Conservation (phyloP, 2,888 invertebrate genomes). For the Sepioteuthis lessoniana region DNA sequence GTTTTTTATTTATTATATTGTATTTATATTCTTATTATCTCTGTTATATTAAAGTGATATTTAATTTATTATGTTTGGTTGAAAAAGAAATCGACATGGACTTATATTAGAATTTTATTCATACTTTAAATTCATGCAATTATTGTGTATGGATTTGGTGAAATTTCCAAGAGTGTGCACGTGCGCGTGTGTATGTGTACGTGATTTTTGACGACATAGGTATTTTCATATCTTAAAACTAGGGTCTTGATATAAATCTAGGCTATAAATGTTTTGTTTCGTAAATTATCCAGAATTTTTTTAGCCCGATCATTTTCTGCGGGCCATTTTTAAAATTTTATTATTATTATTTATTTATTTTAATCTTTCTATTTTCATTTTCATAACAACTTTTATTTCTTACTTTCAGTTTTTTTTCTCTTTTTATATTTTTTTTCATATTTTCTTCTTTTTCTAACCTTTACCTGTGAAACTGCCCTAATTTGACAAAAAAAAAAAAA, state of each 20-base stretch:
- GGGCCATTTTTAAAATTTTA: background rate
- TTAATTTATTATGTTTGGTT: no score
- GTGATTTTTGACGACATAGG: background rate
- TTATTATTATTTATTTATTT: background rate
- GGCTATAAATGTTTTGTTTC: background rate
- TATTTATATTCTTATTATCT: no score
- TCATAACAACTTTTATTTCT: background rate
- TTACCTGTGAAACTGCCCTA: background rate
- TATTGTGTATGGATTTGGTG: no score
- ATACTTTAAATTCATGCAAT: no score
- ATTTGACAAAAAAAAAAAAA: background rate
- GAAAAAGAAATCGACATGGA: no score
- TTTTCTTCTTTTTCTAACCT: background rate
- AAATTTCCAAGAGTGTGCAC: background rate
- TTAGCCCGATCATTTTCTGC: background rate
- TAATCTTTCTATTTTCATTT: background rate
- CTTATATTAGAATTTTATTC: no score
- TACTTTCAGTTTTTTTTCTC: background rate
- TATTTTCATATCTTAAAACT: background rate
- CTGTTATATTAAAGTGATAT: no score
- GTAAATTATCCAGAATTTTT: background rate
- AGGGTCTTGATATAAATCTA: background rate
- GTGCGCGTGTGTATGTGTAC: background rate
- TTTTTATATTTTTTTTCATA: background rate
- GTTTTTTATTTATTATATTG: no score